Evolutionary conservation across 1,140 invertebrate genomes (phyloP).

Genomic region (Conus ventricosus): DNA sequence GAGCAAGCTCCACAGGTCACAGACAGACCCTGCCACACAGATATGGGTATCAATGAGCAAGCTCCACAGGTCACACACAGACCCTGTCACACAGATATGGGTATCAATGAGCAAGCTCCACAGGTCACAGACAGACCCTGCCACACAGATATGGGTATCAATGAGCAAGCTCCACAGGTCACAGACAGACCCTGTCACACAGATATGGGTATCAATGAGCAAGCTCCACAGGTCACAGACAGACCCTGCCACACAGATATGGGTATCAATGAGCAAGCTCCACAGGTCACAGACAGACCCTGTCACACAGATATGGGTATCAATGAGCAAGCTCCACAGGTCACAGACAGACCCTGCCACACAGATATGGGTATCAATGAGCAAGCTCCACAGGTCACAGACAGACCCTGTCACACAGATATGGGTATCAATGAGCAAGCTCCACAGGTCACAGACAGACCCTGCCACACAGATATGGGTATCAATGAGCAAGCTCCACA

Average conservation of each 20-base stretch:
- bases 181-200: slow-evolving; percentile 50
- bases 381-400: neutral
- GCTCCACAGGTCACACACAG: neutral
- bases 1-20: neutral
- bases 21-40: slow-evolving; percentile 52
- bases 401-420: slow-evolving; percentile 52
- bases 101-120: neutral
- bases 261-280: neutral
- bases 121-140: slow-evolving; percentile 44
- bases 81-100: slow-evolving; percentile 48
- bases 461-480: slow-evolving; percentile 46
- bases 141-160: slow-evolving; percentile 24
- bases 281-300: slow-evolving; percentile 31
- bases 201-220: neutral
- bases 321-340: neutral
- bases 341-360: slow-evolving; percentile 50
- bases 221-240: neutral
- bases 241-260: slow-evolving; percentile 50
- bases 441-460: neutral
- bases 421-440: neutral
- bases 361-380: neutral
- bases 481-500: neutral
- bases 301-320: slow-evolving; percentile 40
- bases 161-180: neutral
- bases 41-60: neutral